Evolutionary conservation across 2,113 vertebrate genomes (phyloP).

Genomic region (Corythoichthys haematopterus): DNA sequence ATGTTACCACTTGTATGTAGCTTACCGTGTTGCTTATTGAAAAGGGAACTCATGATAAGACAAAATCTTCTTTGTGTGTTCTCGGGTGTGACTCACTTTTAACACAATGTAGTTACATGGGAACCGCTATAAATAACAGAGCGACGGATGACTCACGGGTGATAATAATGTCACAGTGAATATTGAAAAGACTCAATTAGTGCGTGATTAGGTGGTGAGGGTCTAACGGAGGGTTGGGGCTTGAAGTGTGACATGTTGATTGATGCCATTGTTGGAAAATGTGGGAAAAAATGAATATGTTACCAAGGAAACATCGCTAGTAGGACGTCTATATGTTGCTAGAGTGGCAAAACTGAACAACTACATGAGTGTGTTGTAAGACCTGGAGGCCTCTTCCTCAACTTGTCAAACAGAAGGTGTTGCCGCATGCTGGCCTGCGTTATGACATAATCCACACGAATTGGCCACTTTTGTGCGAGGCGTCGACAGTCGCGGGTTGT

Average conservation of each 20-base stretch:
- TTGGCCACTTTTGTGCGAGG: neutral
- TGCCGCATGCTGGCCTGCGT: slow-evolving; percentile 6
- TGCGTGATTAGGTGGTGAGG: slow-evolving; percentile 8
- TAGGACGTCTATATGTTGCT: too few species aligned
- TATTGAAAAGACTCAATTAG: slow-evolving; percentile 17
- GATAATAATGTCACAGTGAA: slow-evolving; percentile 26
- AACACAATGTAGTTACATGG: slow-evolving; percentile 22
- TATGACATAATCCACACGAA: neutral
- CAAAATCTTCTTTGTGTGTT: slow-evolving; percentile 11
- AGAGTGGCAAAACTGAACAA: too few species aligned
- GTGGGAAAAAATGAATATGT: slow-evolving; percentile 28
- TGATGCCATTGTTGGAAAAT: slow-evolving; percentile 3
- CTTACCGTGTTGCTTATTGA: slow-evolving; percentile 21
- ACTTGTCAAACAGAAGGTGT: slow-evolving; percentile 35
- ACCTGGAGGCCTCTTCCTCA: neutral
- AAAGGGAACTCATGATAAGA: slow-evolving; percentile 29
- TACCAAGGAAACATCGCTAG: slow-evolving; percentile 38
- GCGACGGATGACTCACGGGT: slow-evolving; percentile 44
- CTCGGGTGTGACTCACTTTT: slow-evolving; percentile 33
- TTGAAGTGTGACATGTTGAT: slow-evolving; percentile 4
- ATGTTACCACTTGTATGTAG: slow-evolving; percentile 30
- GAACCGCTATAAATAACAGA: slow-evolving; percentile 6
- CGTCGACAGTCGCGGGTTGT: neutral
- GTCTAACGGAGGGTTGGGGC: slow-evolving; percentile 26
- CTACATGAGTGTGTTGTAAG: neutral